Conservation (phyloP, 2,888 invertebrate species). For the Pyrrhia umbra region DNA sequence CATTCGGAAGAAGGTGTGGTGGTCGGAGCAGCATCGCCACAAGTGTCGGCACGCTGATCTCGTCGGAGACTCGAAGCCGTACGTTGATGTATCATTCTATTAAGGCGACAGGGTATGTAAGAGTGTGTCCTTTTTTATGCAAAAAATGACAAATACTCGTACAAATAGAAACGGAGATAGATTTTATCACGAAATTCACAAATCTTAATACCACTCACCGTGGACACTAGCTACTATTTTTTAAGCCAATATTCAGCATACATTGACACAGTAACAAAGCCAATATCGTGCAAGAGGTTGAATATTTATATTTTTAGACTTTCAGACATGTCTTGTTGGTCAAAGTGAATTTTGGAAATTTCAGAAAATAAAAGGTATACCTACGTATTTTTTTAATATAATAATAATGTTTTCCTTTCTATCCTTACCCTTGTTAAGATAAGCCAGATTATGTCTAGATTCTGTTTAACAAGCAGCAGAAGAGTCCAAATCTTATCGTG, state of each 20-base stretch:
- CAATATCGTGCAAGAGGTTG: no score
- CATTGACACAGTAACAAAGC: no score
- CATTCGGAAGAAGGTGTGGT: constrained; percentile 97
- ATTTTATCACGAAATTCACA: no score
- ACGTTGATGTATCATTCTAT: constrained; percentile 98
- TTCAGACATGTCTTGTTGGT: neutral
- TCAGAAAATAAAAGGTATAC: constrained; percentile 2
- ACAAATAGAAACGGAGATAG: no score
- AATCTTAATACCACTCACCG: no score
- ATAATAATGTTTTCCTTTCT: constrained; percentile 11
- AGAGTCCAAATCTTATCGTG: constrained; percentile 37
- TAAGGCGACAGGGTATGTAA: no score
- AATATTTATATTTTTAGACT: no score
- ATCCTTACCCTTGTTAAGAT: constrained; percentile 27
- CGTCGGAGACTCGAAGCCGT: constrained; percentile 98
- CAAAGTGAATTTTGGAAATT: constrained; percentile 1
- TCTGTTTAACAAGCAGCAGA: constrained; percentile 24
- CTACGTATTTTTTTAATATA: constrained; percentile 11
- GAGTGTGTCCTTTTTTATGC: no score
- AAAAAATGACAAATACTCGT: no score
- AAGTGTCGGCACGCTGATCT: constrained; percentile 98
- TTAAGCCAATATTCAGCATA: no score
- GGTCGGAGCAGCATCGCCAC: constrained; percentile 99
- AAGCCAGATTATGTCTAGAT: constrained; percentile 41
- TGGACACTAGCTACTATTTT: no score